Evolutionary conservation across 2,113 vertebrate species (phyloP).

Genomic region (Zapus hudsonius): DNA sequence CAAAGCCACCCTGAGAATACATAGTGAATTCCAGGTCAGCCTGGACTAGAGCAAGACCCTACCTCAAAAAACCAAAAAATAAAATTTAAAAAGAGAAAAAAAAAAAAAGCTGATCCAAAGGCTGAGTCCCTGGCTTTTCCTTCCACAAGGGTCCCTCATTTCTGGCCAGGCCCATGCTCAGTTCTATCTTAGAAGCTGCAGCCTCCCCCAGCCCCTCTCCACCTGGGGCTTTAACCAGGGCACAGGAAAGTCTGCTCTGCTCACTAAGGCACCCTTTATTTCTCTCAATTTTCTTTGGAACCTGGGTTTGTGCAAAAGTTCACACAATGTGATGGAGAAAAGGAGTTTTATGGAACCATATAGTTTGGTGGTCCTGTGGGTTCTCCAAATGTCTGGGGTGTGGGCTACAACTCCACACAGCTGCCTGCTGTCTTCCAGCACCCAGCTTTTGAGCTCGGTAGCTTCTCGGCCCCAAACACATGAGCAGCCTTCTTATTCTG

Average conservation of each 20-base stretch:
- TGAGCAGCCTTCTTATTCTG: neutral
- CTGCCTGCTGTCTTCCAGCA: accelerated
- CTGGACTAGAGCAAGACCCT: no score
- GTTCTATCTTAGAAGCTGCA: neutral
- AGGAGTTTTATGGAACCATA: neutral
- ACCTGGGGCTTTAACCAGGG: neutral
- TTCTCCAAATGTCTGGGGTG: neutral
- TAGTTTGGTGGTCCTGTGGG: neutral
- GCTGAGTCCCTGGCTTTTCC: neutral
- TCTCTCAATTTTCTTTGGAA: neutral
- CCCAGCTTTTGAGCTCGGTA: neutral
- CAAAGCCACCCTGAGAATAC: no score
- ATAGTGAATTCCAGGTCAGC: no score
- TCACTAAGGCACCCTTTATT: neutral
- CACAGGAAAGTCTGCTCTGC: neutral
- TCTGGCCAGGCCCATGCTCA: accelerated
- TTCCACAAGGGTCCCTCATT: neutral
- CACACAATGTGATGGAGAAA: neutral
- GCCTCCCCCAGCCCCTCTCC: no score
- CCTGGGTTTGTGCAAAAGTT: neutral
- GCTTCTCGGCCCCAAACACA: neutral
- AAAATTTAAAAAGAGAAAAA: no score
- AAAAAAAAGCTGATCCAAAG: accelerated
- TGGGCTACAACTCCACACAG: neutral
- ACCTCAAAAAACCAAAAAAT: no score